Percentiles rank a stretch among this genome's conserved stretches.
These are phyloP conservation scores for Cheirogaleus major DNA, from an alignment of 2,797 vertebrate species.

Conservation along the genomic window DNA sequence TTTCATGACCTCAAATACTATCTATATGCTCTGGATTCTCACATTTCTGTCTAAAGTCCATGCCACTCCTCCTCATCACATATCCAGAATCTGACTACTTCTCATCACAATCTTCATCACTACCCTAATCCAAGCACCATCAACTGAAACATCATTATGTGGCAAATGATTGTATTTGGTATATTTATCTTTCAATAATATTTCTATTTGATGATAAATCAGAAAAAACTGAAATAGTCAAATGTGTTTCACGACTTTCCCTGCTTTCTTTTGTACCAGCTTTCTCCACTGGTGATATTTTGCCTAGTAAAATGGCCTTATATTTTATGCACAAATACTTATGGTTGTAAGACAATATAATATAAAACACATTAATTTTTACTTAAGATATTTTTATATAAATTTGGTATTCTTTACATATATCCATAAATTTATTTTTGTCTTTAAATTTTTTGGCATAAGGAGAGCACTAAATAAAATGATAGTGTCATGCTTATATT, in stretches of 20 bases:
- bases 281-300: not conserved
- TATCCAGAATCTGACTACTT: not conserved
- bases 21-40: not conserved
- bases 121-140: not conserved
- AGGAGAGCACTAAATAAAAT: not conserved
- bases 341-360: not conserved
- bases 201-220: not conserved
- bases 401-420: not conserved
- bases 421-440: not conserved
- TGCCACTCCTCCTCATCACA: not conserved
- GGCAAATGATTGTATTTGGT: not conserved
- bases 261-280: not conserved
- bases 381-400: not conserved
- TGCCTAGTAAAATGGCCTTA: not conserved
- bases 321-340: not conserved
- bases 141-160: not conserved
- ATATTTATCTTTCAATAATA: not conserved
- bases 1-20: not conserved
- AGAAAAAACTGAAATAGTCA: not conserved
- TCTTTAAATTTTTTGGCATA: not conserved
- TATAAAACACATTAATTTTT: not conserved
- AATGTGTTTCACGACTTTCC: too few relatives aligned
- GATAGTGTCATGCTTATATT: not conserved
- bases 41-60: not conserved
- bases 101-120: not conserved